A percentile compares a stretch with the other conserved stretches of the same genome.
Evolutionary conservation across 2,888 invertebrate genomes (phyloP).

Genomic region (Parnassius glacialis): DNA sequence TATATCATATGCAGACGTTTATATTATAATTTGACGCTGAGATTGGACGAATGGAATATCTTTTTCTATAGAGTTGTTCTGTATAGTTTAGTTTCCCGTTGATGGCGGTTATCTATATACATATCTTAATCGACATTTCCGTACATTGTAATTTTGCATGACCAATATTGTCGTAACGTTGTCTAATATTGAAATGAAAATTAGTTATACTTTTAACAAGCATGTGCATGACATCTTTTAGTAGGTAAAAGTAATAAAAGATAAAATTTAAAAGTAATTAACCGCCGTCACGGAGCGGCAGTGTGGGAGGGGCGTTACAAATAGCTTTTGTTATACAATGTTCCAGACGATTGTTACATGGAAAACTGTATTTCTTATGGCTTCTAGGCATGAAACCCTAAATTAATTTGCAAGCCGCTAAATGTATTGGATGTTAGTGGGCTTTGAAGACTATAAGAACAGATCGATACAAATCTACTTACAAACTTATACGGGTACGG

Average conservation of each 20-base stretch:
- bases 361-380: slow-evolving; percentile 21
- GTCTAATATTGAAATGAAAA: too few species aligned
- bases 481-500: background rate
- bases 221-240: slow-evolving; percentile 17
- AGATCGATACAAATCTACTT: slow-evolving; percentile 9
- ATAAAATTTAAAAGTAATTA: slow-evolving; percentile 26
- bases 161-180: too few species aligned
- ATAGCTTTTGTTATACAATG: slow-evolving; percentile 19
- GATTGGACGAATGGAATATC: too few species aligned
- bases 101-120: background rate
- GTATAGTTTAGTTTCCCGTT: background rate
- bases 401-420: slow-evolving; percentile 18
- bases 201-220: background rate
- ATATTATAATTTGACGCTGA: too few species aligned
- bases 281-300: slow-evolving; percentile 11
- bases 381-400: slow-evolving; percentile 25
- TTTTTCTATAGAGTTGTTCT: too few species aligned
- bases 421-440: slow-evolving; percentile 1
- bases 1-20: too few species aligned
- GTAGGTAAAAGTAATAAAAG: slow-evolving; percentile 21
- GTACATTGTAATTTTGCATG: too few species aligned
- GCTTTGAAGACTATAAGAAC: slow-evolving; percentile 6
- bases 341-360: slow-evolving; percentile 16
- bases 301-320: slow-evolving; percentile 19
- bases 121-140: background rate